Evolutionary conservation across 2,797 vertebrate species (phyloP), one percentile per base, ranked within the genome.

Genomic region (Emys orbicularis): DNA sequence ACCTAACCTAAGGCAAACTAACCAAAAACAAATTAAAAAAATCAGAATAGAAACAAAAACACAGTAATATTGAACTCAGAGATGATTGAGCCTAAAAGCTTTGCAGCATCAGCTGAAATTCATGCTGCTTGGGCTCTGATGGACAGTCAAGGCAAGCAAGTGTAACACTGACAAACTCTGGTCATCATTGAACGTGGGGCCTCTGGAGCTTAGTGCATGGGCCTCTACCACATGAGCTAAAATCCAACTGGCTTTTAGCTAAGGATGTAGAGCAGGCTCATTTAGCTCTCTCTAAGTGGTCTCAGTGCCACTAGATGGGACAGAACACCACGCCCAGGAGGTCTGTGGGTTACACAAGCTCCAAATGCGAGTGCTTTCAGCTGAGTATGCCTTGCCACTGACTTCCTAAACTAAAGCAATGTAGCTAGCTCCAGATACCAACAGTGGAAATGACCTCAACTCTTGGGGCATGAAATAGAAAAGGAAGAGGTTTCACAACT

Each of bases 1-100:
- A n/a, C 19, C 13, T 49, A 19, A 86, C 16, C 90, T 88, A 4
- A 86, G 79, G 86, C 84, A 86, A 95, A 84, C 4, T 5, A 76
- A 80, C 47, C 5, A 0, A 21, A 81, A 79, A 81, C 18, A 61
- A 77, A 34, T 5, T 12, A 23, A 3, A 82, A 8, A 31, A 34
- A 61, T 15, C 57, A 34, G 59, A 37, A 79, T 72, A 72, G 81
- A 84, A 34, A 76, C 41, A 34, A 15, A 50, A 19, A 18, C 84
- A 37, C 68, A 72, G 5, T 27, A 13, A 0, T 12, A 2, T 68
- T 94, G 84, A 88, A 50, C 27, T 1, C 8, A 81, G 25, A 2
- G 72, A 8, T 59, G 10, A 72, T 41, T 41, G 19, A 41, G 5
- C n/a, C 16, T 65, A 1, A 8, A 77, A 52, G 5, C 49, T 3